Conservation (phyloP, 2,113 vertebrate genomes). For the Cairina moschata region DNA sequence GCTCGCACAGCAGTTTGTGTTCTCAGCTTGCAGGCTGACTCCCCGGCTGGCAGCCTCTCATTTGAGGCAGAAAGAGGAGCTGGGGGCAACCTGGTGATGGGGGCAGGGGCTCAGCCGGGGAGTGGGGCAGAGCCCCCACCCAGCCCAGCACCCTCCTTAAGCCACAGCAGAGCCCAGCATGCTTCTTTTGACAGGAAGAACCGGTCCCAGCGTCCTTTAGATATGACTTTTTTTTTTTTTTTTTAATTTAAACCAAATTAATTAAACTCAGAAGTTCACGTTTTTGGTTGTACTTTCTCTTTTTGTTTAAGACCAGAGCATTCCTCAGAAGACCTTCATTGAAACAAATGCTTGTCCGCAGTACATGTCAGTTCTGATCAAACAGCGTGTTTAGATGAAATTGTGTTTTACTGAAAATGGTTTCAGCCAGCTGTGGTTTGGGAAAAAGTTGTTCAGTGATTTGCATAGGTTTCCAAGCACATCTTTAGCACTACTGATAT, state of each 20-base stretch:
- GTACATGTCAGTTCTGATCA: neutral
- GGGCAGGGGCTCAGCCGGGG: neutral
- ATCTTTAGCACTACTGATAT: conserved; percentile 39
- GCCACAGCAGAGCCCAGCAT: accelerated
- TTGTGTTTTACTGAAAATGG: neutral
- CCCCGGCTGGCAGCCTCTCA: neutral
- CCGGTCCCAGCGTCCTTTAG: neutral
- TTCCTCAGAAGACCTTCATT: neutral
- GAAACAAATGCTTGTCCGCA: neutral
- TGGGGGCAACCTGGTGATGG: neutral
- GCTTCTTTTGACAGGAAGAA: accelerated
- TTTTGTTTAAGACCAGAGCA: neutral
- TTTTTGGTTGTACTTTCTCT: neutral
- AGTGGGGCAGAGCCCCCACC: accelerated
- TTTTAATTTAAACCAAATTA: neutral
- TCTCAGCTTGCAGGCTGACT: neutral
- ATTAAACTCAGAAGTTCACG: neutral
- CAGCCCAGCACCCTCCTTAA: neutral
- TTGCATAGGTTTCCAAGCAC: conserved; percentile 37
- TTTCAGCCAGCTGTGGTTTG: conserved; percentile 42
- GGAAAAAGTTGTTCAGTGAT: conserved; percentile 49
- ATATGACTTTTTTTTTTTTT: too few species aligned
- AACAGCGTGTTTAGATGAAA: neutral
- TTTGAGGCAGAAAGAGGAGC: neutral
- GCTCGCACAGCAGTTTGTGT: neutral